phyloP scores from a whole-genome alignment of 2,888 invertebrate species.

The Clusia tigrina region DNA sequence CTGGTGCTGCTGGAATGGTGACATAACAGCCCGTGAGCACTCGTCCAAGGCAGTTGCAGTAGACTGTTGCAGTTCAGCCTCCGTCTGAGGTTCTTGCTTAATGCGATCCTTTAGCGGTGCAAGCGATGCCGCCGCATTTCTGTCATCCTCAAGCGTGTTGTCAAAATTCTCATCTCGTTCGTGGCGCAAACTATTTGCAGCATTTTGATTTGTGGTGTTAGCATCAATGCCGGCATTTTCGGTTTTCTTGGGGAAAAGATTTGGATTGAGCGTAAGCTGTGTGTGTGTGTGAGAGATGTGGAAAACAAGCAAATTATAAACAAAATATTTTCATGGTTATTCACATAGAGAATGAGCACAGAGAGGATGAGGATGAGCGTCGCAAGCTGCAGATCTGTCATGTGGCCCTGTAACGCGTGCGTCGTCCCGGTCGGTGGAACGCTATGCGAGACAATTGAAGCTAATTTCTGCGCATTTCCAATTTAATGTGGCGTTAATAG shows the following conservation, averaged over 20 bases:
- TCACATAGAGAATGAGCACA: neutral
- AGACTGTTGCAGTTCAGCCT: slow-evolving; percentile 19
- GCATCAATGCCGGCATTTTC: slow-evolving; percentile 8
- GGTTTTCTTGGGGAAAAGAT: slow-evolving; percentile 51
- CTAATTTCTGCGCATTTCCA: slow-evolving; percentile 50
- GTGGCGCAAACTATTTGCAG: slow-evolving; percentile 10
- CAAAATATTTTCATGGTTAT: slow-evolving; percentile 21
- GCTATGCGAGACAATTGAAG: slow-evolving; percentile 24
- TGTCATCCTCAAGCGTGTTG: neutral
- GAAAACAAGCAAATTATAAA: too few relatives aligned
- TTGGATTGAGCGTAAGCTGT: slow-evolving; percentile 53
- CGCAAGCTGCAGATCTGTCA: neutral
- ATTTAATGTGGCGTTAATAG: slow-evolving; percentile 46
- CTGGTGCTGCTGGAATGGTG: slow-evolving; percentile 15
- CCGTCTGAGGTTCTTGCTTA: slow-evolving; percentile 30
- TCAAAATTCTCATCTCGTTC: neutral
- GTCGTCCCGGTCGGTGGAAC: neutral
- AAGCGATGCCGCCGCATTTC: neutral
- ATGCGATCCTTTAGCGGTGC: slow-evolving; percentile 17
- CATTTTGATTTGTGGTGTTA: slow-evolving; percentile 14
- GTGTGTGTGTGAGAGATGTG: slow-evolving; percentile 25
- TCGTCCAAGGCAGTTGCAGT: slow-evolving; percentile 17
- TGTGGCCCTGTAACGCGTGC: neutral
- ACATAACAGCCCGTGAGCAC: slow-evolving; percentile 17
- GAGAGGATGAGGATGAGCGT: slow-evolving; percentile 17